Evolutionary conservation across 2,888 invertebrate genomes (phyloP).

Genomic region (Scaptomyza flava): DNA sequence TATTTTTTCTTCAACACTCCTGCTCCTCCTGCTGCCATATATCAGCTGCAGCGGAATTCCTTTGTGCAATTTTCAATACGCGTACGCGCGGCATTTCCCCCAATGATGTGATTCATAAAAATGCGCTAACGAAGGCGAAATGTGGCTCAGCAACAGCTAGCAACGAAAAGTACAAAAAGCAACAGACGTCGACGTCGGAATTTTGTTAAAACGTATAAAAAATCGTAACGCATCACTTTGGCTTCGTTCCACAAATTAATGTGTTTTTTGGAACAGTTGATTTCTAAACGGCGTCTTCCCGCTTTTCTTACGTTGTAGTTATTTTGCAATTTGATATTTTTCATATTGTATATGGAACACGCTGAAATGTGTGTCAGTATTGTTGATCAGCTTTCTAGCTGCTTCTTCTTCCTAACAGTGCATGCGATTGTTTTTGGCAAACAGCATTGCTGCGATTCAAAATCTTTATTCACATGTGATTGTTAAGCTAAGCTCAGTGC

Average conservation of each 20-base stretch:
- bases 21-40: not conserved
- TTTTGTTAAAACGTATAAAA: slow-evolving; percentile 25
- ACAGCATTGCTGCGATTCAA: not conserved
- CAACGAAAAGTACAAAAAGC: slow-evolving; percentile 5
- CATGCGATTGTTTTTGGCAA: not conserved
- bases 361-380: slow-evolving; percentile 15
- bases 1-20: slow-evolving; percentile 2
- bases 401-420: not conserved
- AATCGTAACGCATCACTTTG: slow-evolving; percentile 25
- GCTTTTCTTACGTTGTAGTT: slow-evolving; percentile 4
- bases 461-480: not conserved
- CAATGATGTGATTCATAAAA: slow-evolving; percentile 49
- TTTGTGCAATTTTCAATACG: slow-evolving; percentile 35
- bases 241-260: slow-evolving; percentile 8
- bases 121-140: slow-evolving; percentile 36
- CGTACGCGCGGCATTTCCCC: slow-evolving; percentile 18
- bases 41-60: slow-evolving; percentile 55
- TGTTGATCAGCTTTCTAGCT: slow-evolving; percentile 12
- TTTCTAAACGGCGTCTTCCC: slow-evolving; percentile 2
- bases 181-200: slow-evolving; percentile 22
- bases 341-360: slow-evolving; percentile 23
- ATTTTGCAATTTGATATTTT: slow-evolving; percentile 19
- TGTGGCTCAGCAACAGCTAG: slow-evolving; percentile 51
- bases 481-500: not conserved
- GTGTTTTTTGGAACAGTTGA: slow-evolving; percentile 66